Percentiles rank a stretch among this genome's conserved stretches.
phyloP scores from a whole-genome alignment of 2,113 vertebrate genomes.

The Brachypodius melanocephalos region DNA sequence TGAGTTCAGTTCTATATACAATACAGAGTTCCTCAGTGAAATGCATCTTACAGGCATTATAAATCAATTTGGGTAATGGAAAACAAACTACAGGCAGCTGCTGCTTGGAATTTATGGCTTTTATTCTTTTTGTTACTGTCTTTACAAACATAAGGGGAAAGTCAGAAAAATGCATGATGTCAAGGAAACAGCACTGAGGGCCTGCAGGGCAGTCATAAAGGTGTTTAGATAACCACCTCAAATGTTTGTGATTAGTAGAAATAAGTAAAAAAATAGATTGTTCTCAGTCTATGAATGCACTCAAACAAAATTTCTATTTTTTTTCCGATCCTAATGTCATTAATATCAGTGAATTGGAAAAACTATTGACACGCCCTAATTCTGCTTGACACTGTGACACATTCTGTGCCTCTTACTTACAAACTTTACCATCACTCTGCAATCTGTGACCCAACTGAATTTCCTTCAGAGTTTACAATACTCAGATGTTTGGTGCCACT shows the following conservation, averaged over 20 bases:
- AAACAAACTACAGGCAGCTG: constrained; percentile 14
- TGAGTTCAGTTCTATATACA: background rate
- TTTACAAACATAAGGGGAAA: background rate
- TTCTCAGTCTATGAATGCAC: background rate
- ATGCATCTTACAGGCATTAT: constrained; percentile 13
- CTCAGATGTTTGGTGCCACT: background rate
- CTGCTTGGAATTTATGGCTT: background rate
- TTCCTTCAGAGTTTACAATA: background rate
- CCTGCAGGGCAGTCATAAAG: background rate
- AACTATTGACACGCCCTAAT: background rate
- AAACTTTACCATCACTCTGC: background rate
- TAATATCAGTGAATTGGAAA: background rate
- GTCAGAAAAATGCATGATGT: background rate
- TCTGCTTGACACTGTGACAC: background rate
- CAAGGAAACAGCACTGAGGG: background rate
- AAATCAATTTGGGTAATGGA: constrained; percentile 37
- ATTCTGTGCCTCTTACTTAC: background rate
- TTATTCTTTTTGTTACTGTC: background rate
- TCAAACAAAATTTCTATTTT: background rate
- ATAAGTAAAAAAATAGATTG: background rate
- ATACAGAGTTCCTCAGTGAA: background rate
- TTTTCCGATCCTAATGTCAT: background rate
- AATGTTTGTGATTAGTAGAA: background rate
- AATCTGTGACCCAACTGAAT: background rate
- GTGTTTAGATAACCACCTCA: constrained; percentile 13